A percentile compares a stretch with the other conserved stretches of the same genome.
Conservation (phyloP, 2,113 vertebrate species). For the Gymnocephalus cernua region DNA sequence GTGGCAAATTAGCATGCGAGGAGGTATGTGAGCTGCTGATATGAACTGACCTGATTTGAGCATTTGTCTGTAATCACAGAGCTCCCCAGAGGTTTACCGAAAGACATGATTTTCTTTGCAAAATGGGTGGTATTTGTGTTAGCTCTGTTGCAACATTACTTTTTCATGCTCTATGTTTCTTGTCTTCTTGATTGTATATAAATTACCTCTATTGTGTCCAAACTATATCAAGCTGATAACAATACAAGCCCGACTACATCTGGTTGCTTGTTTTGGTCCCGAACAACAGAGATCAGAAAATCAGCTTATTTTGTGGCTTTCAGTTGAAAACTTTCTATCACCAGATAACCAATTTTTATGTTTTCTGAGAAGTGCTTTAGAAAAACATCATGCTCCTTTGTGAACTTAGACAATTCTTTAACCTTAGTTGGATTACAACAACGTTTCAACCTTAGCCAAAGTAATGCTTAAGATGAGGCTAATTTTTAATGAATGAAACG, state of each 20-base stretch:
- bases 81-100: slow-evolving; percentile 43
- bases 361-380: neutral
- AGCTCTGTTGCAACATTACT: slow-evolving; percentile 16
- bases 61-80: slow-evolving; percentile 64
- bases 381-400: neutral
- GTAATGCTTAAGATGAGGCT: neutral
- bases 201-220: slow-evolving; percentile 16
- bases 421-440: slow-evolving; percentile 15
- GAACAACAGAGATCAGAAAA: slow-evolving; percentile 7
- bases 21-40: slow-evolving; percentile 64
- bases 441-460: neutral
- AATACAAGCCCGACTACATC: neutral
- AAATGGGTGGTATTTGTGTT: slow-evolving; percentile 44
- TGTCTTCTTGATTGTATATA: slow-evolving; percentile 17
- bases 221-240: slow-evolving; percentile 9
- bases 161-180: slow-evolving; percentile 12
- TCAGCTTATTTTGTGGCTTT: neutral
- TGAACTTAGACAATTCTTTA: slow-evolving; percentile 1
- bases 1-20: slow-evolving; percentile 55
- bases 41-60: slow-evolving; percentile 77
- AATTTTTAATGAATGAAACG: neutral
- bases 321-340: neutral
- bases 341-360: neutral
- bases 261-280: slow-evolving; percentile 14
- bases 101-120: slow-evolving; percentile 49